phyloP scores from a whole-genome alignment of 2,113 vertebrate genomes.

The Brachypteracias leptosomus region DNA sequence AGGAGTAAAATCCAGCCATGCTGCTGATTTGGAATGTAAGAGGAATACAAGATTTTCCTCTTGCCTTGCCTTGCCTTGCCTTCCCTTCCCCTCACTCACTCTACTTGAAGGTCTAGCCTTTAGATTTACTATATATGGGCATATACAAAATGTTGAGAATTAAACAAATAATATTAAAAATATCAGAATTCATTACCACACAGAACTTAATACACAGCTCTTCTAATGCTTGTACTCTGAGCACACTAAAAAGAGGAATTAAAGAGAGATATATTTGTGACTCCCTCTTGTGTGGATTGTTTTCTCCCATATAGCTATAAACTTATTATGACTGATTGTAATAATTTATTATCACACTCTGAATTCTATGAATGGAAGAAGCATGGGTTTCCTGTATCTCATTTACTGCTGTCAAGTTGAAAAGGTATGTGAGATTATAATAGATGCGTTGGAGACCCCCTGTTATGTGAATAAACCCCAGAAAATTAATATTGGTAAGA shows the following conservation, averaged over 20 bases:
- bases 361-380: background rate
- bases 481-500: conserved; percentile 18
- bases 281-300: background rate
- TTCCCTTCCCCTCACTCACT: background rate
- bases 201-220: background rate
- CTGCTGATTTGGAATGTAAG: background rate
- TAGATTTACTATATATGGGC: background rate
- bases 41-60: background rate
- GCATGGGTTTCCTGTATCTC: background rate
- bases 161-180: background rate
- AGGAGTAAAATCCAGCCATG: background rate
- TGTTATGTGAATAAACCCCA: background rate
- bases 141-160: background rate
- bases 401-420: conserved; percentile 19
- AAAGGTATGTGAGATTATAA: conserved; percentile 13
- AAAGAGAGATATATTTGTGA: background rate
- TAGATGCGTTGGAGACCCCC: background rate
- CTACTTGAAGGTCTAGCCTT: background rate
- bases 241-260: background rate
- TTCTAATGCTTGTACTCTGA: background rate
- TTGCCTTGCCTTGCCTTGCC: background rate
- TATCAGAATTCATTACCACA: background rate
- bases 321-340: background rate
- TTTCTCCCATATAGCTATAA: background rate
- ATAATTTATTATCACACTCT: background rate